Percentiles rank a stretch among this genome's conserved stretches.
These are phyloP conservation scores for Drosophila parabipectinata DNA, from an alignment of 1,140 invertebrate genomes.

Conservation along the genomic window DNA sequence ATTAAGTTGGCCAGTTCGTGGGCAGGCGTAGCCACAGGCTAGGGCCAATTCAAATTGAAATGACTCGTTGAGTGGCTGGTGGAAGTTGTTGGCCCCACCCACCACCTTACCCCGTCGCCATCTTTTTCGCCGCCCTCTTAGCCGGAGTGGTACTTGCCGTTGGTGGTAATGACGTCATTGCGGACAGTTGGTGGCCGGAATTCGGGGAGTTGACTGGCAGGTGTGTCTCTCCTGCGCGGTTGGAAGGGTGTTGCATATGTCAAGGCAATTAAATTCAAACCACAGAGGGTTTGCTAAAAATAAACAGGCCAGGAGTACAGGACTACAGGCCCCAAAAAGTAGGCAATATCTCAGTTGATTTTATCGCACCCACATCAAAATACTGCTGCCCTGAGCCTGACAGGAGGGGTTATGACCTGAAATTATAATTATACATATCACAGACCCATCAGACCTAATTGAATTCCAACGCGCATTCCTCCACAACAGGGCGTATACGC, in stretches of 20 bases:
- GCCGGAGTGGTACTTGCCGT: slow-evolving; percentile 63
- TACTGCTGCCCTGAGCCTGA: slow-evolving; percentile 1
- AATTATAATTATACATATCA: slow-evolving; percentile 39
- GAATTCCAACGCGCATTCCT: slow-evolving; percentile 24
- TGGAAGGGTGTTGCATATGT: slow-evolving; percentile 53
- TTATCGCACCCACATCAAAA: slow-evolving; percentile 23
- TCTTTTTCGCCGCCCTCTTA: slow-evolving; percentile 10
- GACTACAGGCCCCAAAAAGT: slow-evolving; percentile 1
- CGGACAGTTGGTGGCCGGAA: slow-evolving; percentile 38
- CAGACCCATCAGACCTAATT: slow-evolving; percentile 25
- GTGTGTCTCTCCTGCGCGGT: slow-evolving; percentile 13
- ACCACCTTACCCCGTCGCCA: neutral
- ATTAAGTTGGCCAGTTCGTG: slow-evolving; percentile 71
- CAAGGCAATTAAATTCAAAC: slow-evolving; percentile 42
- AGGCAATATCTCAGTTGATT: slow-evolving; percentile 6
- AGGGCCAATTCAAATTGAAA: slow-evolving; percentile 54
- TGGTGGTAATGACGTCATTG: slow-evolving; percentile 74
- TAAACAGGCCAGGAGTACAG: slow-evolving; percentile 4
- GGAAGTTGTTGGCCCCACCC: slow-evolving; percentile 17
- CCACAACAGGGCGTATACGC: slow-evolving; percentile 60
- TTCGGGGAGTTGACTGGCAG: slow-evolving; percentile 22
- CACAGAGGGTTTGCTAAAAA: slow-evolving; percentile 28
- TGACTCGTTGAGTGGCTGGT: slow-evolving; percentile 45
- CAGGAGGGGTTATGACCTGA: slow-evolving; percentile 5
- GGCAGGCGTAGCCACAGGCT: slow-evolving; percentile 13